phyloP scores from a whole-genome alignment of 2,888 invertebrate species.

The Celastrina argiolus region DNA sequence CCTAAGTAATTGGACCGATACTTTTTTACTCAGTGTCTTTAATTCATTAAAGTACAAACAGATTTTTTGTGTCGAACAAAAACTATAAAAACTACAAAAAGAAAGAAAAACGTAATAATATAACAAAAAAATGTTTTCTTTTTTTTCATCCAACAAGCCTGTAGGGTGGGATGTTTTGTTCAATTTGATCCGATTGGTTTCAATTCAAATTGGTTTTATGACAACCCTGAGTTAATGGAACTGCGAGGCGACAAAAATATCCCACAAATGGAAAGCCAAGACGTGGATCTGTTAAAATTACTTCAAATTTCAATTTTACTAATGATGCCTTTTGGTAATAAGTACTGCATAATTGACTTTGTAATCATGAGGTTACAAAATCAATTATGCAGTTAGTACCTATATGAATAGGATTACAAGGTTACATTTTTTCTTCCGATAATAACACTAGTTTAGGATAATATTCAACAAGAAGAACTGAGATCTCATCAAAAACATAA shows the following conservation, averaged over 20 bases:
- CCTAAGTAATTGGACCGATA: too few species aligned
- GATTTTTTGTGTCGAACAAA: too few species aligned
- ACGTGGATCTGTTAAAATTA: constrained; percentile 56
- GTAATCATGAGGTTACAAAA: too few species aligned
- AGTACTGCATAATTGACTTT: too few species aligned
- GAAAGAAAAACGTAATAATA: background rate
- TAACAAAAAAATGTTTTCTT: background rate
- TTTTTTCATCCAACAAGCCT: background rate
- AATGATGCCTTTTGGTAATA: background rate
- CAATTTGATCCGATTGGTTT: constrained; percentile 17
- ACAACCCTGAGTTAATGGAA: constrained; percentile 43
- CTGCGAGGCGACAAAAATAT: constrained; percentile 50
- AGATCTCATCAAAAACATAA: too few species aligned
- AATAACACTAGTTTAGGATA: too few species aligned
- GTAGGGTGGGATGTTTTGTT: background rate
- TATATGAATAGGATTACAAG: too few species aligned
- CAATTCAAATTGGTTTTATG: constrained; percentile 1
- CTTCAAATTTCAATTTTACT: constrained; percentile 46
- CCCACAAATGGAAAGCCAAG: constrained; percentile 45
- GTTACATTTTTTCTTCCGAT: too few species aligned
- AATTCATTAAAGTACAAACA: too few species aligned
- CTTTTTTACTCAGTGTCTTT: too few species aligned
- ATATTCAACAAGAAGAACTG: too few species aligned
- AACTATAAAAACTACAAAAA: background rate
- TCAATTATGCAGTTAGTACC: too few species aligned